phyloP scores from a whole-genome alignment of 2,888 invertebrate species.

The Eristalis tenax region DNA sequence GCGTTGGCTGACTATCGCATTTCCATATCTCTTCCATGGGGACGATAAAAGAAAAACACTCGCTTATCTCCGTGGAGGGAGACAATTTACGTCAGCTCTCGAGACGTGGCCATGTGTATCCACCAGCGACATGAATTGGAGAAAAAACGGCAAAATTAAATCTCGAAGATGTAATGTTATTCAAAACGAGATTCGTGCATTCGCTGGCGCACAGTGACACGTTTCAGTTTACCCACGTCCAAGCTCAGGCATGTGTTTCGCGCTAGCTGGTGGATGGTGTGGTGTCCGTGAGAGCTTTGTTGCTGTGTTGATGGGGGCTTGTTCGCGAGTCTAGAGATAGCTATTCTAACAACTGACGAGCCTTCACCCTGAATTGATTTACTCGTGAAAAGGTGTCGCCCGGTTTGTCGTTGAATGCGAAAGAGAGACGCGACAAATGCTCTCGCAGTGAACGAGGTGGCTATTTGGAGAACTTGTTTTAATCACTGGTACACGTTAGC shows the following conservation, averaged over 20 bases:
- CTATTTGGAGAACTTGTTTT: slow-evolving; percentile 12
- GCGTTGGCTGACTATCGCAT: not conserved
- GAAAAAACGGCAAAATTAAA: not conserved
- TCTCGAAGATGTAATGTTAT: not conserved
- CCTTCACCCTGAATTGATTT: not conserved
- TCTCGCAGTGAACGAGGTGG: not conserved
- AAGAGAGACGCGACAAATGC: not conserved
- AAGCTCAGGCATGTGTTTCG: not conserved
- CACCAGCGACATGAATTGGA: not conserved
- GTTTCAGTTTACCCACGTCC: slow-evolving; percentile 5
- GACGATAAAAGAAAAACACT: not conserved
- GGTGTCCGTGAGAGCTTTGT: not conserved
- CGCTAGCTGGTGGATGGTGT: not conserved
- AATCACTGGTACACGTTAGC: not conserved
- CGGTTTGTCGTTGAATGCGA: not conserved
- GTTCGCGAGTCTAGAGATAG: not conserved
- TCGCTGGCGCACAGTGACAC: not conserved
- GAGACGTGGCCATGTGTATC: not conserved
- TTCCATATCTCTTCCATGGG: not conserved
- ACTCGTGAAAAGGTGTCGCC: not conserved
- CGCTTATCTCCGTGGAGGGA: not conserved
- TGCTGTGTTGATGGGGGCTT: not conserved
- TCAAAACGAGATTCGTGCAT: not conserved
- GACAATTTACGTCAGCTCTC: slow-evolving; percentile 2
- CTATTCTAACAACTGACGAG: slow-evolving; percentile 7